Evolutionary conservation across 1,140 invertebrate species (phyloP), one percentile per base, ranked within the genome.

Genomic region (Danaus melanippus): DNA sequence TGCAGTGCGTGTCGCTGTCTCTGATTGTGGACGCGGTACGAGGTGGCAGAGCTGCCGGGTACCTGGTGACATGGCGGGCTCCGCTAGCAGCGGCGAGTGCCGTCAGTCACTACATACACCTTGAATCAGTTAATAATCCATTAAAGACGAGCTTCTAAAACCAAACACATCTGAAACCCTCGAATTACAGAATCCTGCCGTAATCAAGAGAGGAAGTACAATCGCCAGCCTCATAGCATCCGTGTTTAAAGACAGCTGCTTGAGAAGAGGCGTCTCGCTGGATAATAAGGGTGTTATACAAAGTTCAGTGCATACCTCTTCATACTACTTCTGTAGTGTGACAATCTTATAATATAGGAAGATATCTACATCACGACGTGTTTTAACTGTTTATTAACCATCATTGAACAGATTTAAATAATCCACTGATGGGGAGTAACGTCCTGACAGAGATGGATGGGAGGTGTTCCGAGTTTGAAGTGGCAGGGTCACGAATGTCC

Each of bases 31-130:
- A 85, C 52, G 58, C 72, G 0, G 70, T 68, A 5, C 57, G 69
- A 10, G 71, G 71, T 1, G 75, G 79, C 0, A 66, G 65, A 12
- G 74, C 67, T 1, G 67, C 77, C 0, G 72, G 70, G 0, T 79
- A 85, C 41, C 62, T 86, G 21, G 63, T 79, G 7, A 73, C 80
- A 0, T 86, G 82, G 82, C 63, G 82, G 10, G 80, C 82, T 0
- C 59, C 50, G 10, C 17, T 63, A 2, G 53, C 54, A 3, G 75
- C 75, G 15, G 63, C 68, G 10, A 50, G 71, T 45, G 58, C 64
- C 12, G 79, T 78, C 53, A 59, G 53, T 65, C 44, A 11, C 10
- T n/a, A 58, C 42, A 12, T n/a, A 42, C 42, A 32, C 11, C 6
- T 17, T 39, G 5, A 32, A 32, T 8, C 21, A 32, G 21, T 32